Evolutionary conservation across 2,888 invertebrate species (phyloP), one percentile per base, ranked within the genome.

Genomic region (Dynastes grantii): DNA sequence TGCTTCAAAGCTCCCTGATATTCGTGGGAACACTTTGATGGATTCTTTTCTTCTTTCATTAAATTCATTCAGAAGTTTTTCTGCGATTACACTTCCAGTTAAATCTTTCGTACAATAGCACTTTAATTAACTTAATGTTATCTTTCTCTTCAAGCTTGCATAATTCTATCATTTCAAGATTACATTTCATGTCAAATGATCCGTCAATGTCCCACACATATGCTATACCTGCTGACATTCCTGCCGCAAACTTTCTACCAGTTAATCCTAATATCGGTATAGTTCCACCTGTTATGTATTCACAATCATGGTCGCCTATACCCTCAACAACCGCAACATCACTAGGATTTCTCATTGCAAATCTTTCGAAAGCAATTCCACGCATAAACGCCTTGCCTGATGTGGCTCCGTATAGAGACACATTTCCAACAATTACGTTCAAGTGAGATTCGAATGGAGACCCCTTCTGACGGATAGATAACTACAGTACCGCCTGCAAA

Each of bases 241-340:
- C 99, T 67, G 99, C 99, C 8, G 98, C 99, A 90, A 99, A 99
- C 91, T 99, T 99, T 81, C 99, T 91, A 0, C 99, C 99, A 6
- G 98, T 98, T 79, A 96, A 92, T 0, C 98, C 98, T 87, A 99
- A 92, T 85, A 99, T 95, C 71, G 99, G 91, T 81, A 96, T 95
- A 79, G 92, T 90, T 79, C 98, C 98, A 13, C 98, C 98, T 68
- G 99, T 99, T 99, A 99, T 99, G 90, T 99, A 99, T 90, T 99
- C 99, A 91, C 99, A 99, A 79, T 98, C 99, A 90, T 99, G 99
- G 91, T 99, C 99, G 58, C 99, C 99, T 78, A 98, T 98, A 76
- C 98, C 98, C 91, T 99, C 99, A 81, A 97, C 96, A 16, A 99
- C 98, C 13, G 98, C 98, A 45, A 93, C 91, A 58, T 96, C 98